Percentiles rank a stretch among this genome's conserved stretches.
These are phyloP conservation scores for Lochmaea capreae DNA, from an alignment of 2,888 invertebrate species.

Conservation along the genomic window DNA sequence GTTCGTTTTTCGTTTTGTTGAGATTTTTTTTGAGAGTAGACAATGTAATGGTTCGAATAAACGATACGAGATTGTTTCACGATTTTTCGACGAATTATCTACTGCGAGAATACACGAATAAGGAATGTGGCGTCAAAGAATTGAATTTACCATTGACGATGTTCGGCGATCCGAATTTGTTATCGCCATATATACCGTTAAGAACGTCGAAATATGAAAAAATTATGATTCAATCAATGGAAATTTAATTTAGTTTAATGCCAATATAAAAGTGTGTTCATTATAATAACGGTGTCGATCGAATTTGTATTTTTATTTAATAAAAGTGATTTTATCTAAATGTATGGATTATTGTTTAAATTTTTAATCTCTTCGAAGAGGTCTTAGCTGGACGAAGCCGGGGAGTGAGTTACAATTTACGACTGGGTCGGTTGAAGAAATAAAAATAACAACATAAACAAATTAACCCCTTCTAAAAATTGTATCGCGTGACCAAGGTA, in stretches of 20 bases:
- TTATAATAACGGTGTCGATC: no score
- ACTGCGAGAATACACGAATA: constrained; percentile 83
- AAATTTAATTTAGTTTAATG: constrained; percentile 5
- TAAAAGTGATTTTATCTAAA: no score
- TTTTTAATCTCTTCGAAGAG: no score
- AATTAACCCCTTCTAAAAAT: no score
- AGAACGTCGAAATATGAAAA: constrained; percentile 65
- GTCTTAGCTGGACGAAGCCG: no score
- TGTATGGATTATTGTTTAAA: no score
- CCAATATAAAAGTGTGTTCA: no score
- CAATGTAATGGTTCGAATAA: constrained; percentile 86
- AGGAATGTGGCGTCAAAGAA: constrained; percentile 79
- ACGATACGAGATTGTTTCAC: constrained; percentile 90
- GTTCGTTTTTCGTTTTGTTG: constrained; percentile 89
- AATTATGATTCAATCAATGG: constrained; percentile 52
- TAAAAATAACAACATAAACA: no score
- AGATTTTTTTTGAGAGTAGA: constrained; percentile 96
- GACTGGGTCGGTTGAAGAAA: no score
- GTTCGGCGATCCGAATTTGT: constrained; percentile 76
- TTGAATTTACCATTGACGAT: constrained; percentile 73
- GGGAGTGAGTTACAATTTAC: no score
- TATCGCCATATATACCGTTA: constrained; percentile 75
- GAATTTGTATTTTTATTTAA: no score
- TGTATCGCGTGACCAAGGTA: no score
- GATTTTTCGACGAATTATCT: constrained; percentile 82